Conservation (phyloP, 2,113 vertebrate species). For the Athene noctua region DNA sequence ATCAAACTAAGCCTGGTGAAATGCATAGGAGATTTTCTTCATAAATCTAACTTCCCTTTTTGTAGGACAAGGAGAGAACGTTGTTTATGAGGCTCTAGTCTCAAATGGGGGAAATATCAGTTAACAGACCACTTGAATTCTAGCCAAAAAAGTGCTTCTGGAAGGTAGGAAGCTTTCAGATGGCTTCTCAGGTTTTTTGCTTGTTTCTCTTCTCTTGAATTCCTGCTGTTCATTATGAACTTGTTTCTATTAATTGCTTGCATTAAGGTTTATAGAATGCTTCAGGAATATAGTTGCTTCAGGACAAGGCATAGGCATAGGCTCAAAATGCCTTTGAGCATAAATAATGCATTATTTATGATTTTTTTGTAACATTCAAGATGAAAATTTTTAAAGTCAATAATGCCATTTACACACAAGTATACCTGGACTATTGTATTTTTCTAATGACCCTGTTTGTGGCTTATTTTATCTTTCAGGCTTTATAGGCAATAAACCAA, state of each 20-base stretch:
- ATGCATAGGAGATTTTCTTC: neutral
- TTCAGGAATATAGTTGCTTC: neutral
- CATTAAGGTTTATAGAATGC: slow-evolving; percentile 24
- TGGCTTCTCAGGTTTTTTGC: neutral
- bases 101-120: neutral
- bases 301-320: neutral
- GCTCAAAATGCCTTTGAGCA: neutral
- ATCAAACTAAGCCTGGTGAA: neutral
- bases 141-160: neutral
- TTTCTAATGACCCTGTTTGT: neutral
- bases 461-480: neutral
- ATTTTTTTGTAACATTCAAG: neutral
- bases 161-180: neutral
- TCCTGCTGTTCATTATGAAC: slow-evolving; percentile 15
- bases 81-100: neutral
- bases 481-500: neutral
- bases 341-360: neutral
- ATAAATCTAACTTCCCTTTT: neutral
- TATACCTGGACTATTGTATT: neutral
- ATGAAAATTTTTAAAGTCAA: neutral
- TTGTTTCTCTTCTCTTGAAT: slow-evolving; percentile 22
- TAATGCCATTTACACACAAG: neutral
- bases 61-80: neutral
- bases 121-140: neutral
- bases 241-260: slow-evolving; percentile 31